Evolutionary conservation across 2,113 vertebrate genomes (phyloP).

Genomic region (Halcyon senegalensis): DNA sequence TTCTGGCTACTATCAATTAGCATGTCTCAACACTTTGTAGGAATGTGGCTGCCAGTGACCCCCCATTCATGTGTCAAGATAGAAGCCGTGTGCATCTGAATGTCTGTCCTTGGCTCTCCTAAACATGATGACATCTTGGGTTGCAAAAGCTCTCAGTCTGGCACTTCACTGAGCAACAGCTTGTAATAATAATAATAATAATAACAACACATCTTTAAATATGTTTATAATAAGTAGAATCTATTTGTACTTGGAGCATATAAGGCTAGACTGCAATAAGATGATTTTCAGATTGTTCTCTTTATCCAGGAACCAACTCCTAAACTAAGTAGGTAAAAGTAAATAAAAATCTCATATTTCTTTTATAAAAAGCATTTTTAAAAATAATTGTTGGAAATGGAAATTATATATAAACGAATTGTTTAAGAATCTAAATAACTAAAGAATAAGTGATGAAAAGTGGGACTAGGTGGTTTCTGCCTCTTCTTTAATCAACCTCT

Average conservation of each 20-base stretch:
- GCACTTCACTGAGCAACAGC: not conserved
- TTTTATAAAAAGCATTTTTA: not conserved
- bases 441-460: not conserved
- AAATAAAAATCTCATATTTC: not conserved
- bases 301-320: not conserved
- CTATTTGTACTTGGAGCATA: not conserved
- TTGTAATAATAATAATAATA: not conserved
- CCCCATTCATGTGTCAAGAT: not conserved
- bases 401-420: not conserved
- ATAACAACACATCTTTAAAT: not conserved
- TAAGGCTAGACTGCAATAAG: not conserved
- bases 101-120: not conserved
- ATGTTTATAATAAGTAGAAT: not conserved
- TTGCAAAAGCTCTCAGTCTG: not conserved
- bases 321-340: not conserved
- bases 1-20: constrained; percentile 16
- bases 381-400: not conserved
- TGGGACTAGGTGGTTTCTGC: not conserved
- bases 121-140: not conserved
- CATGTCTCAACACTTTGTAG: not conserved
- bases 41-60: not conserved
- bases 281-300: not conserved
- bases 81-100: not conserved
- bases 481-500: not conserved
- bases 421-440: not conserved